Evolutionary conservation across 2,113 vertebrate genomes (phyloP).

Genomic region (Poicephalus meyeri): DNA sequence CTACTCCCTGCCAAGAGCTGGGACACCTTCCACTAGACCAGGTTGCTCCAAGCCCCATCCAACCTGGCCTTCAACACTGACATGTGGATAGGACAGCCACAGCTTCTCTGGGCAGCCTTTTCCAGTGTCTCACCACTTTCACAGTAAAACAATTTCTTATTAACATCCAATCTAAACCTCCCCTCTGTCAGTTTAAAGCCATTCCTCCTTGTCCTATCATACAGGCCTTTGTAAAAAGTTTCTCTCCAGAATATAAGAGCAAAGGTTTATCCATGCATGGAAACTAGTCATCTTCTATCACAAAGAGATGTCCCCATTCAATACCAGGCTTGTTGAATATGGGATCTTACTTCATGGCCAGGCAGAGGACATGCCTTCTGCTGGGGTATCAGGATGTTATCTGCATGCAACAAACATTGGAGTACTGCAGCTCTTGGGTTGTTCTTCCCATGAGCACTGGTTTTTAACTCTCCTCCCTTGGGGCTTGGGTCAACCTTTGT

Average conservation of each 20-base stretch:
- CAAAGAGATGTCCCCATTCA: accelerated
- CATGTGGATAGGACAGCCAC: not conserved
- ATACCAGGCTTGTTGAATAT: accelerated
- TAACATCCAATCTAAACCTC: not conserved
- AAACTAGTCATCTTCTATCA: not conserved
- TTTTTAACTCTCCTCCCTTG: accelerated
- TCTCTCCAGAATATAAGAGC: accelerated
- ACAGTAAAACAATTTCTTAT: not conserved
- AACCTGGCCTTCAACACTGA: not conserved
- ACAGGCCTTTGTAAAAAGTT: not conserved
- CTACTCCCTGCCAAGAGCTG: not conserved
- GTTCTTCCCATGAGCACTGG: not conserved
- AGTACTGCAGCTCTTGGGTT: not conserved
- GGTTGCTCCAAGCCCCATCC: not conserved
- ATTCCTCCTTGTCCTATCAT: not conserved
- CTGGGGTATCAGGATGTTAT: not conserved
- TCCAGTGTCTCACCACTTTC: not conserved
- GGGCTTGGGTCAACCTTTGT: not conserved
- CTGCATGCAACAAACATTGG: accelerated
- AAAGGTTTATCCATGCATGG: accelerated
- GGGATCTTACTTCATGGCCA: not conserved
- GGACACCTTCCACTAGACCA: not conserved
- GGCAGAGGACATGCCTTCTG: accelerated
- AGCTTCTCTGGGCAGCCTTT: not conserved
- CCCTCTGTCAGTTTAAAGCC: not conserved